Evolutionary conservation across 2,113 vertebrate species (phyloP), one percentile per base, ranked within the genome.

Genomic region (Emydocephalus ijimae): DNA sequence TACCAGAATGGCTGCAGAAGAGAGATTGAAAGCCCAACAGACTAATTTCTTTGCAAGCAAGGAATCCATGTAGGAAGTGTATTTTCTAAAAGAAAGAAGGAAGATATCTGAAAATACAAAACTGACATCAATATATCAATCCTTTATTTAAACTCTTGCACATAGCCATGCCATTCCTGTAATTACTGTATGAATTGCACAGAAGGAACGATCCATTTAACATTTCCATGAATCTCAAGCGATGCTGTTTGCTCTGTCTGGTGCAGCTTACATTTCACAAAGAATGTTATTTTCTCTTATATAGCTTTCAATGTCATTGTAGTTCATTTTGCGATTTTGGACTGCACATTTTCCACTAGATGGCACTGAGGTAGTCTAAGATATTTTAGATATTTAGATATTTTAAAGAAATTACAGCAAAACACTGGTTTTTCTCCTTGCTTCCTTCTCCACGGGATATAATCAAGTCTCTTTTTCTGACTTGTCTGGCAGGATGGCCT

Each of bases 251-350:
- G 92, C 91, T 52, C 29, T 92, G 21, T 21, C 34, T 48, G 86
- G n/a, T 11, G 11, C 57, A 61, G 55, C 34, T 90, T 54, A 87
- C 48, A 93, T 92, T 92, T 93, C 90, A 90, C 56, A 89, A 56
- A 61, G 24, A 93, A 90, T 39, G 64, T 26, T 56, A 0, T 18
- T 92, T 92, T 88, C 88, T 87, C 21, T 85, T 81, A 15, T 0
- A 0, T 29, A 11, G 0, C 0, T 89, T 92, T 24, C 50, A 29
- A 0, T 87, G 34, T 57, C 15, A 34, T 8, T 43, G 57, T 59
- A 57, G 3, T 0, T 69, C 20, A 34, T 48, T 93, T 91, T 93
- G 0, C 1, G 45, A 34, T 87, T 90, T 24, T 20, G 45, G 59
- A 57, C 20, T 2, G 14, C 4, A 24, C 5, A 52, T 94, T 91